phyloP scores from a whole-genome alignment of 2,888 invertebrate species.

The Andrena hattorfiana region DNA sequence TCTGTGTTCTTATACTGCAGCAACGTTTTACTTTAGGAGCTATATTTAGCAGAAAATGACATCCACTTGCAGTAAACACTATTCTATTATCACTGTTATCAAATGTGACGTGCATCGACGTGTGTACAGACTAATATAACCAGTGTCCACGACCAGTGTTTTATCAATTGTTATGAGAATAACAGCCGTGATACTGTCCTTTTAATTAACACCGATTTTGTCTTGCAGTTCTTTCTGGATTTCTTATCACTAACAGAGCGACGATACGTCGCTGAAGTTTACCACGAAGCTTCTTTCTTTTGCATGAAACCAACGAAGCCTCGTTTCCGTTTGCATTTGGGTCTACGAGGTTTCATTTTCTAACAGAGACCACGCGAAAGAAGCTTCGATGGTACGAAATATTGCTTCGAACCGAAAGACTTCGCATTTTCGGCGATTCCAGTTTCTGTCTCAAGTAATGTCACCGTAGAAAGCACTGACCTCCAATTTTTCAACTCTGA shows the following conservation, averaged over 20 bases:
- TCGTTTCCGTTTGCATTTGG: neutral
- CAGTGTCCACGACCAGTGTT: neutral
- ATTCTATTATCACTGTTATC: neutral
- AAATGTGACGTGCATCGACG: conserved; percentile 43
- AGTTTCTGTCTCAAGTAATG: neutral
- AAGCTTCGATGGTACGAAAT: conserved; percentile 35
- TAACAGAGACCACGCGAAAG: conserved; percentile 25
- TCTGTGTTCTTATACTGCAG: too few species aligned
- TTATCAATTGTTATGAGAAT: neutral
- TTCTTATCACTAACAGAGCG: conserved; percentile 36
- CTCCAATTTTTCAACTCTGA: neutral
- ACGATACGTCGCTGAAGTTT: conserved; percentile 3
- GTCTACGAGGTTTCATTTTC: neutral
- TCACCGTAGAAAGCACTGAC: neutral
- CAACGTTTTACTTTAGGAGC: too few species aligned
- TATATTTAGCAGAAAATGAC: too few species aligned
- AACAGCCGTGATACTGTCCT: conserved; percentile 13
- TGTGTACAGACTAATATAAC: neutral
- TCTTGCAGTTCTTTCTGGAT: conserved; percentile 22
- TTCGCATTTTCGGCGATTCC: neutral
- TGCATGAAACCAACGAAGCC: conserved; percentile 24
- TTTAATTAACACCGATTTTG: conserved; percentile 21
- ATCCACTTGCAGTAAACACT: too few species aligned
- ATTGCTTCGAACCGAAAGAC: conserved; percentile 11
- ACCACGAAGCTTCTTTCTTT: conserved; percentile 33